These are phyloP conservation scores for Drosophila maculinotata DNA, from an alignment of 2,888 invertebrate genomes.

Conservation along the genomic window DNA sequence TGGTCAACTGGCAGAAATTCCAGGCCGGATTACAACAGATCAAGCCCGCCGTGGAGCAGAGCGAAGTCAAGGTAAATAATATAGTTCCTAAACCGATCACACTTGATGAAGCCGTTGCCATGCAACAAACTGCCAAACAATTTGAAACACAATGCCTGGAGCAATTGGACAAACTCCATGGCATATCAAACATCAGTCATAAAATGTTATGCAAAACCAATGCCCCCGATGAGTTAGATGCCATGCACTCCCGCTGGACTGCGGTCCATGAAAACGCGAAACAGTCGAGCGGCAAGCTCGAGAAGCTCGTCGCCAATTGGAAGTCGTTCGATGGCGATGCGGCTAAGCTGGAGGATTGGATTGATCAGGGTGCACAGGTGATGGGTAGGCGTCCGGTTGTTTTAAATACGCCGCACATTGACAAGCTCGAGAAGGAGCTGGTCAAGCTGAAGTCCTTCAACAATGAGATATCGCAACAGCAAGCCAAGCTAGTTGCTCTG, in stretches of 20 bases:
- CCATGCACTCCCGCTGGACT: constrained; percentile 93
- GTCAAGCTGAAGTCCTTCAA: constrained; percentile 92
- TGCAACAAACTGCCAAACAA: constrained; percentile 89
- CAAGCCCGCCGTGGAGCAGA: constrained; percentile 95
- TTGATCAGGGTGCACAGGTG: constrained; percentile 88
- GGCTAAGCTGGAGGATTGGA: constrained; percentile 92
- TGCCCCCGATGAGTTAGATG: constrained; percentile 93
- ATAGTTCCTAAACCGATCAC: constrained; percentile 89
- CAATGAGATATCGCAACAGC: constrained; percentile 94
- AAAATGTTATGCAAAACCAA: constrained; percentile 91
- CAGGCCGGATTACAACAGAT: constrained; percentile 92
- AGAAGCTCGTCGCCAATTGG: constrained; percentile 92
- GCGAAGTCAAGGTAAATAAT: constrained; percentile 90
- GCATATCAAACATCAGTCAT: constrained; percentile 90
- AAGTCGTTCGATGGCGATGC: constrained; percentile 92
- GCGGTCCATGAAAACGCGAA: constrained; percentile 92
- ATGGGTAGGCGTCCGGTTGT: constrained; percentile 87
- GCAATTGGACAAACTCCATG: constrained; percentile 90
- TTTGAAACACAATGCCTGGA: constrained; percentile 92
- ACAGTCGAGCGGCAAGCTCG: constrained; percentile 91
- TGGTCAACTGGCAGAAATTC: constrained; percentile 94
- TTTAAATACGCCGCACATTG: constrained; percentile 89
- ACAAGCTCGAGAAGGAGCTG: constrained; percentile 91
- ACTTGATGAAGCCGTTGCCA: constrained; percentile 92
- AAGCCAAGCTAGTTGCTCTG: constrained; percentile 92